A percentile compares a stretch with the other conserved stretches of the same genome.
Evolutionary conservation across 2,113 vertebrate species (phyloP).

Genomic region (Eolophus roseicapilla): DNA sequence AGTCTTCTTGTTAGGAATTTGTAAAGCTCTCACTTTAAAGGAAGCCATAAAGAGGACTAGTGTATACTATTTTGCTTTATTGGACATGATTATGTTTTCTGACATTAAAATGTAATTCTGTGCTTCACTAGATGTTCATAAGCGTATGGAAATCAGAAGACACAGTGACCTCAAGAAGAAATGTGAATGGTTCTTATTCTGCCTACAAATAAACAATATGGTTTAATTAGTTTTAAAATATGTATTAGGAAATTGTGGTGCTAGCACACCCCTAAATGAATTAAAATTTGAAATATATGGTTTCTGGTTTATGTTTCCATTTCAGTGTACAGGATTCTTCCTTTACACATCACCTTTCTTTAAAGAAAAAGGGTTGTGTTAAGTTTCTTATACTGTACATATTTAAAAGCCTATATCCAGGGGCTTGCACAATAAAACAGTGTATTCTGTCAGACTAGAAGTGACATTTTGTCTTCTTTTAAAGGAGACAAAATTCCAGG

Average conservation of each 20-base stretch:
- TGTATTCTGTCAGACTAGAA: neutral
- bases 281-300: neutral
- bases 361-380: neutral
- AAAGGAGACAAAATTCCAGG: neutral
- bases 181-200: neutral
- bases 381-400: neutral
- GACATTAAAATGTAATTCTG: neutral
- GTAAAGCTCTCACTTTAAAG: neutral
- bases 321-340: neutral
- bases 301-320: neutral
- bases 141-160: conserved; percentile 1
- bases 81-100: neutral
- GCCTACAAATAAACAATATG: neutral
- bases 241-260: neutral
- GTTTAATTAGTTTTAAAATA: neutral
- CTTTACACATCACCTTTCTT: neutral
- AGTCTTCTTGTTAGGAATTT: neutral
- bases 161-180: neutral
- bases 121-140: neutral
- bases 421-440: neutral
- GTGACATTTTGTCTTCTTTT: neutral
- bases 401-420: neutral
- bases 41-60: neutral
- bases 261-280: neutral
- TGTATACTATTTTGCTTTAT: neutral